Conservation (phyloP, 2,797 vertebrate species). For the Rhadinocentrus ornatus region DNA sequence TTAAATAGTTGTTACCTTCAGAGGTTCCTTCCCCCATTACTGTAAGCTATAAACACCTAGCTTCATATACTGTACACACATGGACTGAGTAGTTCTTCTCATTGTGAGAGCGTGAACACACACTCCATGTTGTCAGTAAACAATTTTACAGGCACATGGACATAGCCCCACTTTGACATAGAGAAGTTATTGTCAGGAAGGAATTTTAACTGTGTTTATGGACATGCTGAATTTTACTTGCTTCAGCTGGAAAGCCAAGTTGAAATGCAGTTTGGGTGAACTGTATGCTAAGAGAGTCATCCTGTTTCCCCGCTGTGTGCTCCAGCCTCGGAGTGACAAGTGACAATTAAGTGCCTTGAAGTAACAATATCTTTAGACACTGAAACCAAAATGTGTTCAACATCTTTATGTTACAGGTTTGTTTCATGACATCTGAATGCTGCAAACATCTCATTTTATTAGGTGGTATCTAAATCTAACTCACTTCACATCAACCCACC, state of each 20-base stretch:
- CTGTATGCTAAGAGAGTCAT: slow-evolving; percentile 12
- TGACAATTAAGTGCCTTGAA: slow-evolving; percentile 13
- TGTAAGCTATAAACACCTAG: slow-evolving; percentile 35
- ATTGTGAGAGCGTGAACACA: slow-evolving; percentile 38
- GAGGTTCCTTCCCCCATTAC: not conserved
- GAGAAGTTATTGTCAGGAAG: slow-evolving; percentile 59
- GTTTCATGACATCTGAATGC: not conserved
- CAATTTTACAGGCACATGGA: slow-evolving; percentile 64
- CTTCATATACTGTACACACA: slow-evolving; percentile 43
- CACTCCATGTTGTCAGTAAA: slow-evolving; percentile 51
- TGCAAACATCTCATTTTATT: not conserved
- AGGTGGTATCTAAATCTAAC: not conserved
- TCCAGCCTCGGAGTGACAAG: not conserved
- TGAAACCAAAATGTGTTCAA: slow-evolving; percentile 24
- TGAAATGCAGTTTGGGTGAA: slow-evolving; percentile 48
- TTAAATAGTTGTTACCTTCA: slow-evolving; percentile 28
- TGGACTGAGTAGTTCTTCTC: slow-evolving; percentile 13
- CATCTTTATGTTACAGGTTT: slow-evolving; percentile 11
- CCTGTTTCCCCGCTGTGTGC: slow-evolving; percentile 29
- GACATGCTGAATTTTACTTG: slow-evolving; percentile 64
- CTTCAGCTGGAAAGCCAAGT: slow-evolving; percentile 38
- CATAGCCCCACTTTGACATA: slow-evolving; percentile 50
- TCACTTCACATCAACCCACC: not conserved
- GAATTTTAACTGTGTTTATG: slow-evolving; percentile 62
- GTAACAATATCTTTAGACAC: slow-evolving; percentile 9